Base-by-base conservation (phyloP, 2,113 vertebrate species). In the Hippocampus barbouri region DNA sequence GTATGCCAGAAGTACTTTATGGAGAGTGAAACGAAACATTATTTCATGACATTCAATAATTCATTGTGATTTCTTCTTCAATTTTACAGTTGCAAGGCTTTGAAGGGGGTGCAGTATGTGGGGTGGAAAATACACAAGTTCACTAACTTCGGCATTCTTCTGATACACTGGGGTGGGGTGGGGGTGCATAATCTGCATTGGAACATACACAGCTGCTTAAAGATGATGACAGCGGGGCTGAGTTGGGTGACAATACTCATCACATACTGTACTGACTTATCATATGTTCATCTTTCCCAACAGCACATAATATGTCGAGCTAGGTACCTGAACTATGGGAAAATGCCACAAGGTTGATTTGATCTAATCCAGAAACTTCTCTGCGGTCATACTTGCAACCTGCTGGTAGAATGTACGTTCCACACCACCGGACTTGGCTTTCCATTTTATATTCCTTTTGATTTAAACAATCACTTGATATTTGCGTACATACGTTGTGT, bases 31-130 rank as follows among this genome's bases (percentile, higher is more conserved):
- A 75, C 76, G 49, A 5, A 65, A 62, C 57, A 67, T 30, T 47
- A 77, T 76, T 74, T 75, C 20, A 64, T 30, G 10, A 27, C 8
- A 47, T 30, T 84, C 21, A 80, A 79, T 79, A 79, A 74, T 83
- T 83, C 16, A 76, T 71, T 81, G 73, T 41, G 21, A 78, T 30
- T 73, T 66, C 45, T 20, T 20, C 6, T 40, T 60, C 47, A 75
- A 79, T 64, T 21, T 59, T 11, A 45, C 51, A 72, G 54, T 20
- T 15, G 1, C 64, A 5, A 21, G 14, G 62, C 70, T 68, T 60
- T 23, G 20, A 43, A 38, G 65, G 51, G 59, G 51, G 60, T 0
- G n/a, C 12, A 4, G 2, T 14, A 27, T 47, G 38, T 5, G 38
- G 2, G 8, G 40, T 23, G n/a, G n/a, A 15, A 15, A 23, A 25